Evolutionary conservation across 2,113 vertebrate species (phyloP), one percentile per base, ranked within the genome.

Genomic region (Plestiodon gilberti): DNA sequence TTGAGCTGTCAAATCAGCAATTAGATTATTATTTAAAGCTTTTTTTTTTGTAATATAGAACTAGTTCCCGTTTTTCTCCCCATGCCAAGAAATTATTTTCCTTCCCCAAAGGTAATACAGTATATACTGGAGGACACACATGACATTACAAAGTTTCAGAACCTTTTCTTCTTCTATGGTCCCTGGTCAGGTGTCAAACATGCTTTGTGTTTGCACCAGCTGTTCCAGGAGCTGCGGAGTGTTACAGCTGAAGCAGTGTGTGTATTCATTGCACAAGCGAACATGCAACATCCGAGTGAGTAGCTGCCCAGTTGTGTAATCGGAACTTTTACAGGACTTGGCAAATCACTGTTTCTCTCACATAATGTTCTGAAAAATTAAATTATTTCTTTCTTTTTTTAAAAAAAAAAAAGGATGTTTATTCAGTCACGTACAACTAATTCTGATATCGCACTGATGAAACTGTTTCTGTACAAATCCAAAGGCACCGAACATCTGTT

Each of bases 401-500:
- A n/a, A n/a, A n/a, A 0, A 83, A 88, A 90, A 2, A 0, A 85
- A 91, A 89, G 57, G 0, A 1, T n/a, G 79, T 92, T 90, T 90
- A 33, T 85, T 91, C 80, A 90, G 48, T 55, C 30, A 81, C 30
- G 40, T 52, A 89, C 79, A 91, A 85, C 18, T 89, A 89, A 92
- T 77, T 81, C 4, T 88, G 81, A 90, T 76, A 61, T 28, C 87
- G 62, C n/a, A 40, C 85, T 82, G 23, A 90, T 14, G 84, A 48
- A 90, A 92, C 84, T 90, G 55, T 55, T 87, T 88, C 91, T 89
- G 69, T 59, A 83, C 22, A 84, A 88, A 89, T 40, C 30, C 81
- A 82, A 9, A 86, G 65, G 75, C 43, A 88, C 23, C 3, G 70
- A 74, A 88, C 88, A 93, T 86, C 90, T 92, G 88, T 65, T 90